Percentiles rank a stretch among this genome's conserved stretches.
These are phyloP conservation scores for Neogobius melanostomus DNA, from an alignment of 2,113 vertebrate species.

Conservation along the genomic window DNA sequence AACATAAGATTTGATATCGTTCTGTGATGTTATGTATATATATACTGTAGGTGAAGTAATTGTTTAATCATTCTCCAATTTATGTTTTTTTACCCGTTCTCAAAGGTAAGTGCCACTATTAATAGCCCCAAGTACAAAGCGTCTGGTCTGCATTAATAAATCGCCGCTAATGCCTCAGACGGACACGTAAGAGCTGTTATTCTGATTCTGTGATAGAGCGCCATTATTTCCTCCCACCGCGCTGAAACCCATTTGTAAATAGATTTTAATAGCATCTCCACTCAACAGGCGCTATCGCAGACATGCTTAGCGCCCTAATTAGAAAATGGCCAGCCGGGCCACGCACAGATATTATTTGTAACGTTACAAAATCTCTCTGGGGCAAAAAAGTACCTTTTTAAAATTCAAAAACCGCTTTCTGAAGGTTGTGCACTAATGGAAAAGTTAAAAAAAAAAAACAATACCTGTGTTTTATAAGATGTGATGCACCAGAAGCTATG, in stretches of 20 bases:
- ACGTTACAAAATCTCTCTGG: constrained; percentile 26
- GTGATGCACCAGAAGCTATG: not conserved
- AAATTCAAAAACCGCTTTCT: constrained; percentile 8
- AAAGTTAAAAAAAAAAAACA: constrained; percentile 3
- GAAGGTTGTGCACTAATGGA: constrained; percentile 19
- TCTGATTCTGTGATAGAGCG: constrained; percentile 8
- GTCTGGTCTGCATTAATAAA: constrained; percentile 27
- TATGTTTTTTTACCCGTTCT: not conserved
- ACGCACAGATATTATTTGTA: constrained; percentile 39
- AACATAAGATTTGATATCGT: too few species aligned
- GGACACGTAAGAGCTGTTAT: constrained; percentile 15
- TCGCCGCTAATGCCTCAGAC: constrained; percentile 16
- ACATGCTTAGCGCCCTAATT: constrained; percentile 47
- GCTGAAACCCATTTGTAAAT: constrained; percentile 48
- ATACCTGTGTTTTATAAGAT: not conserved
- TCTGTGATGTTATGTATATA: too few species aligned
- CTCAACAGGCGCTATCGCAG: constrained; percentile 58
- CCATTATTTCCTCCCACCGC: constrained; percentile 11
- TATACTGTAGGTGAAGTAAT: not conserved
- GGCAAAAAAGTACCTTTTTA: not conserved
- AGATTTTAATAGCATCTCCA: constrained; percentile 58
- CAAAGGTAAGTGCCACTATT: constrained; percentile 12
- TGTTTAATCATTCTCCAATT: not conserved
- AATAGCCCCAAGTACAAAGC: constrained; percentile 3
- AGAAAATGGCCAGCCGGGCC: constrained; percentile 44